A percentile compares a stretch with the other conserved stretches of the same genome.
Conservation (phyloP, 2,113 vertebrate genomes). For the Embiotoca jacksoni region DNA sequence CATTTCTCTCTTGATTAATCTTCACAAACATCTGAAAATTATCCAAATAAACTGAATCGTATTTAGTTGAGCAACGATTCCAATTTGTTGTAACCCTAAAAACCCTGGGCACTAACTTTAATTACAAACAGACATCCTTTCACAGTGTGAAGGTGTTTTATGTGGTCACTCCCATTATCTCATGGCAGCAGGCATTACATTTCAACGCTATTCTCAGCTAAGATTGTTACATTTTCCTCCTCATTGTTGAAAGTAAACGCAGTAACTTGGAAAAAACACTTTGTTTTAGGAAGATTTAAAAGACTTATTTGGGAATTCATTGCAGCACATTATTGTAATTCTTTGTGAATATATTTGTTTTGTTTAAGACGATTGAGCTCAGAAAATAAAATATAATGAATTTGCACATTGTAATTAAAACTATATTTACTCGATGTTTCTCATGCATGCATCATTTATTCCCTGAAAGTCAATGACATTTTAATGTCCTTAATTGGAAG, state of each 20-base stretch:
- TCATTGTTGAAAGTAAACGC: conserved; percentile 11
- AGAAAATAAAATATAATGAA: conserved; percentile 27
- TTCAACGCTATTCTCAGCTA: not conserved
- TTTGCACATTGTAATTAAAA: conserved; percentile 59
- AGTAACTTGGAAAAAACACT: conserved; percentile 8
- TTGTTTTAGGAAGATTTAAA: conserved; percentile 29
- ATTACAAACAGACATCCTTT: not conserved
- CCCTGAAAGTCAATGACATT: conserved; percentile 45
- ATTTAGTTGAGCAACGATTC: not conserved
- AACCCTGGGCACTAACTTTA: not conserved
- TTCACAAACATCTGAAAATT: conserved; percentile 19
- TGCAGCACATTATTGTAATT: conserved; percentile 6
- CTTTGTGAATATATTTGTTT: conserved; percentile 44
- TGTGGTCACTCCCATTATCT: not conserved
- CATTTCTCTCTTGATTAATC: not conserved
- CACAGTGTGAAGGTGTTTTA: not conserved
- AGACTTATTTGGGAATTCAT: conserved; percentile 36
- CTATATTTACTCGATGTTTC: conserved; percentile 51
- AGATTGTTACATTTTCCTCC: not conserved
- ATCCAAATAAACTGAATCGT: not conserved
- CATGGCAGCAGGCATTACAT: not conserved
- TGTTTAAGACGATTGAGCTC: conserved; percentile 27
- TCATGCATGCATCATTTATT: conserved; percentile 52
- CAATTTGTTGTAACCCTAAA: not conserved
- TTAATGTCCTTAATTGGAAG: conserved; percentile 26